A percentile compares a stretch with the other conserved stretches of the same genome.
Evolutionary conservation across 2,888 invertebrate species (phyloP).

Genomic region (Yponomeuta sedellus): DNA sequence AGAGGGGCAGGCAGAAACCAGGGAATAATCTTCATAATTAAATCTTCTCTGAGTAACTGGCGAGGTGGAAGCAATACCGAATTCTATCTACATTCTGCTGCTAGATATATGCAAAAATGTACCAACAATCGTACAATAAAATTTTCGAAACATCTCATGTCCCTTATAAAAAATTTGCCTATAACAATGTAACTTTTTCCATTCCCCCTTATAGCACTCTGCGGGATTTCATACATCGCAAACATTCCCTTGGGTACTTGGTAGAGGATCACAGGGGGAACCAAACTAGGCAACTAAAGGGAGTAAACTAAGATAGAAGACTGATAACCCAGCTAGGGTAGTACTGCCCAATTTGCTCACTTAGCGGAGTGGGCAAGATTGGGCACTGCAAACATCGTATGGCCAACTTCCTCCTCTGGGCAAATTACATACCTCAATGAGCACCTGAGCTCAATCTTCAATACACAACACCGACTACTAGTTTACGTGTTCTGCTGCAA

Average conservation of each 20-base stretch:
- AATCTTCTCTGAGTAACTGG: background rate
- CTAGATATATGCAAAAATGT: background rate
- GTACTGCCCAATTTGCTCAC: background rate
- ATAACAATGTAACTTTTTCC: constrained; percentile 41
- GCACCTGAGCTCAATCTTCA: no score
- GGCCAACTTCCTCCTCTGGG: no score
- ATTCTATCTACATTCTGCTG: no score
- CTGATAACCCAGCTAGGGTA: background rate
- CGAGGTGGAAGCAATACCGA: no score
- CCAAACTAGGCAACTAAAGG: background rate
- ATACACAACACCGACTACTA: no score
- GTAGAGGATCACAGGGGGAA: constrained; percentile 15
- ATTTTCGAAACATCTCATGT: background rate
- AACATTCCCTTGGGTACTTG: constrained; percentile 39
- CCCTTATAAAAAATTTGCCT: constrained; percentile 29
- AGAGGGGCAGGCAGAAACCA: no score
- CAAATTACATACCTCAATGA: no score
- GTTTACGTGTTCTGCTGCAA: no score
- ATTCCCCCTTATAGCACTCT: constrained; percentile 48
- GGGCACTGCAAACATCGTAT: no score
- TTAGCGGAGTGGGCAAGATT: no score
- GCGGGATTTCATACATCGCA: constrained; percentile 37
- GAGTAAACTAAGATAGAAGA: no score
- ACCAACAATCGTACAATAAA: background rate
- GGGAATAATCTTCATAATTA: no score